Evolutionary conservation across 1,140 invertebrate genomes (phyloP).

Genomic region (Drosophila sturtevanti): DNA sequence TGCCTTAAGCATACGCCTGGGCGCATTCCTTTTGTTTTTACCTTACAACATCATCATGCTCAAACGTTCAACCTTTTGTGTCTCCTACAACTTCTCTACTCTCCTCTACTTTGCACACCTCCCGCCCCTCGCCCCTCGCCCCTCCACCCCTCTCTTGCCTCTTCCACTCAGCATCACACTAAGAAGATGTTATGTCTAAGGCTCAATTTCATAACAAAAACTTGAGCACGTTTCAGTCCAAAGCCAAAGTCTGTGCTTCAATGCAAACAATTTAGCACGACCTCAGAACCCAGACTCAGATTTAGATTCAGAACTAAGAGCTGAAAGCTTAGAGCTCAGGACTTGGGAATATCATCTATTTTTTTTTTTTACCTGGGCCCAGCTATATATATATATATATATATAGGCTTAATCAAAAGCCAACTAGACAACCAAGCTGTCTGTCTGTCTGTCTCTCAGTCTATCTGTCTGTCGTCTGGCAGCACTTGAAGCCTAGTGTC

Average conservation of each 20-base stretch:
- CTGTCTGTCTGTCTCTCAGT: constrained; percentile 1
- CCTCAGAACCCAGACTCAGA: constrained; percentile 19
- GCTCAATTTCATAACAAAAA: constrained; percentile 79
- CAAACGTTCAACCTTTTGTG: constrained; percentile 4
- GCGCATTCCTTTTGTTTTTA: constrained; percentile 56
- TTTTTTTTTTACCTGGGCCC: no score
- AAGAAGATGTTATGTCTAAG: constrained; percentile 46
- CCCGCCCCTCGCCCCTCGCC: no score
- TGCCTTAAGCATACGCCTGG: constrained; percentile 25
- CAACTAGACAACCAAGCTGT: constrained; percentile 46
- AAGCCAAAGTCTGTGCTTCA: constrained; percentile 42
- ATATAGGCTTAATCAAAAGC: constrained; percentile 72
- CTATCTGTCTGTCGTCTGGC: constrained; percentile 9
- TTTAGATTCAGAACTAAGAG: no score
- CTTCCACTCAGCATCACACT: background rate
- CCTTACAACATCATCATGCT: constrained; percentile 7
- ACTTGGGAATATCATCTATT: background rate
- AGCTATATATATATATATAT: constrained; percentile 6
- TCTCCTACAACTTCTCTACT: background rate
- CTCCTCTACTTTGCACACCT: background rate
- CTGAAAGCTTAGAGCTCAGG: background rate
- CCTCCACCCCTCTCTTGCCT: no score
- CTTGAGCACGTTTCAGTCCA: constrained; percentile 66
- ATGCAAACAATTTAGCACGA: constrained; percentile 77
- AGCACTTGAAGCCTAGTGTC: constrained; percentile 42